phyloP scores from a whole-genome alignment of 2,797 vertebrate genomes.

The Peromyscus aztecus region DNA sequence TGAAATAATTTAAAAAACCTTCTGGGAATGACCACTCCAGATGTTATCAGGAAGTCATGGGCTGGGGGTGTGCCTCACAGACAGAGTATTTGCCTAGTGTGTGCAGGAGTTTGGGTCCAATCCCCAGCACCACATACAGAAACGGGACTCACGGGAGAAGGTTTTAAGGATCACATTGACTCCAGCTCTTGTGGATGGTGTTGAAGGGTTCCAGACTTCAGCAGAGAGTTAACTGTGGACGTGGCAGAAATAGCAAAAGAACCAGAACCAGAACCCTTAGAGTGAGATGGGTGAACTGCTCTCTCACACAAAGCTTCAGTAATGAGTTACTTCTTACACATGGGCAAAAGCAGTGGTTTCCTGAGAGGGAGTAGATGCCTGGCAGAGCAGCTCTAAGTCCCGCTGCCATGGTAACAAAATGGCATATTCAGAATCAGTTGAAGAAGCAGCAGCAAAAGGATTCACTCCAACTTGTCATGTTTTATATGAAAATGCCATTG shows the following conservation, averaged over 20 bases:
- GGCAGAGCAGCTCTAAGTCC: background rate
- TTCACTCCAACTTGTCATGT: background rate
- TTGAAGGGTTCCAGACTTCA: background rate
- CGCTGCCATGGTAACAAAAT: background rate
- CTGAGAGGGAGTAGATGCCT: background rate
- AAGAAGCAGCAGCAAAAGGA: background rate
- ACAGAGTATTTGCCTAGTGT: background rate
- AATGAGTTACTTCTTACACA: background rate
- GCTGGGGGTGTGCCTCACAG: background rate
- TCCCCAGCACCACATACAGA: background rate
- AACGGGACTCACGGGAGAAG: background rate
- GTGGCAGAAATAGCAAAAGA: background rate
- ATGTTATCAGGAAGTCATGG: background rate
- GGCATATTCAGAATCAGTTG: background rate
- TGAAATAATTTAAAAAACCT: background rate
- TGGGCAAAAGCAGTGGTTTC: background rate
- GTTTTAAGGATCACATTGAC: background rate
- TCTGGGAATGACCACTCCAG: background rate
- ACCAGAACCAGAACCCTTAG: background rate
- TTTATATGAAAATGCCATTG: background rate
- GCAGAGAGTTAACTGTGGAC: background rate
- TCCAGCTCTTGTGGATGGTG: too few relatives aligned
- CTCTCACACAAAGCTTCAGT: background rate
- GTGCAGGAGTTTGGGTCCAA: background rate
- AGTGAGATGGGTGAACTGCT: background rate